A percentile compares a stretch with the other conserved stretches of the same genome.
Evolutionary conservation across 2,888 invertebrate species (phyloP).

Genomic region (Lingula anatina): DNA sequence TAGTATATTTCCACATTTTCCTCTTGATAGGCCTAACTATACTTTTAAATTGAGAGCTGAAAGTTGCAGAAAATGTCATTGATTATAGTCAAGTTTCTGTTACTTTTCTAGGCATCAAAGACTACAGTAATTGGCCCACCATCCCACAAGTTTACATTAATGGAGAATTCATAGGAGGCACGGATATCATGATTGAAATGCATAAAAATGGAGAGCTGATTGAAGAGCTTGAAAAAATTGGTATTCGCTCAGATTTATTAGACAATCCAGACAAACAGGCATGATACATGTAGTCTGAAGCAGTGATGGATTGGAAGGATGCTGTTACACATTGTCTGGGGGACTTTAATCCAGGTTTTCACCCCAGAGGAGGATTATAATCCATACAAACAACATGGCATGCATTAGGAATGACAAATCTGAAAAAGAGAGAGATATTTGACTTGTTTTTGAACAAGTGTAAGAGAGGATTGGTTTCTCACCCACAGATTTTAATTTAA

Average conservation of each 20-base stretch:
- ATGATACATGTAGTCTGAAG: too few species aligned
- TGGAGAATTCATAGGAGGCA: conserved; percentile 97
- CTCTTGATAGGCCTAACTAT: neutral
- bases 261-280: conserved; percentile 19
- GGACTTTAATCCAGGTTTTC: too few species aligned
- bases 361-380: too few species aligned
- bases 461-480: too few species aligned
- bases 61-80: neutral
- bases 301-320: too few species aligned
- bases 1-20: neutral
- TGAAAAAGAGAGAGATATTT: too few species aligned
- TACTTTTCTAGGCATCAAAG: conserved; percentile 73
- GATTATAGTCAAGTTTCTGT: conserved; percentile 1
- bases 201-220: conserved; percentile 95
- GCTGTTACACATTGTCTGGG: too few species aligned
- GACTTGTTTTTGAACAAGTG: too few species aligned
- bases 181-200: conserved; percentile 95
- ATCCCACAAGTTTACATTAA: conserved; percentile 97
- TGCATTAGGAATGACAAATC: too few species aligned
- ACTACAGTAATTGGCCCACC: conserved; percentile 96
- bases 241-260: conserved; percentile 73
- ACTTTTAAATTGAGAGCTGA: neutral
- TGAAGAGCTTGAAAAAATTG: conserved; percentile 83
- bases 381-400: too few species aligned
- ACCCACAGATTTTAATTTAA: too few species aligned